Evolutionary conservation across 2,888 invertebrate species (phyloP).

Genomic region (Acanthosepion esculentum): DNA sequence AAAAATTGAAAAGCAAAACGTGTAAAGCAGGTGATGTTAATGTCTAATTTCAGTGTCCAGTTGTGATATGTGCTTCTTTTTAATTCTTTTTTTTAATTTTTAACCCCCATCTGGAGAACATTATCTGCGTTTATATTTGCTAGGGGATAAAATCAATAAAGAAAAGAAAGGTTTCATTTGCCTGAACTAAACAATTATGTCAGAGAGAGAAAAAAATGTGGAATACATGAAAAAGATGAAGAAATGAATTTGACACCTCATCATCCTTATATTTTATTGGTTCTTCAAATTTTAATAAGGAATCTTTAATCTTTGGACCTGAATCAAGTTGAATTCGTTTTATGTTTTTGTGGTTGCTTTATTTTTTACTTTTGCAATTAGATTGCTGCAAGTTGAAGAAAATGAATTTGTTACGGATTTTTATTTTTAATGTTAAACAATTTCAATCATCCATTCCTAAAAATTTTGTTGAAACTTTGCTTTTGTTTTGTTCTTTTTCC

Average conservation of each 20-base stretch:
- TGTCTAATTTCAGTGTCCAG: neutral
- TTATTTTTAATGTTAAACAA: too few species aligned
- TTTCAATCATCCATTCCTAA: neutral
- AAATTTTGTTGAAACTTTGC: neutral
- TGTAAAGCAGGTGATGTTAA: slow-evolving; percentile 39
- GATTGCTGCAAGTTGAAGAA: neutral
- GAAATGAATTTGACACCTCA: neutral
- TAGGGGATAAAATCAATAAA: neutral
- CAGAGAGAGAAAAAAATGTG: too few species aligned
- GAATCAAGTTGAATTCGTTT: neutral
- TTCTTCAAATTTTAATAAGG: neutral
- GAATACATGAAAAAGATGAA: neutral
- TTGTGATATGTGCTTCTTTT: slow-evolving; percentile 39
- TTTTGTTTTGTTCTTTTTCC: neutral
- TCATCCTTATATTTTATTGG: neutral
- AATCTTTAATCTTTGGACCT: neutral
- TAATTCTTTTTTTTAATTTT: slow-evolving; percentile 21
- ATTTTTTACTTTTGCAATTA: neutral
- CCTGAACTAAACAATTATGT: neutral
- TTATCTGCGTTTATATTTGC: neutral
- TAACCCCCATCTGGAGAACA: neutral
- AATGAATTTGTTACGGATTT: neutral
- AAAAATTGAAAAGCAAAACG: neutral
- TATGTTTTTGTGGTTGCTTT: neutral
- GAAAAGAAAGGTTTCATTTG: neutral